Base-by-base conservation (phyloP, 1,140 invertebrate species). In the Drosophila jambulina region DNA sequence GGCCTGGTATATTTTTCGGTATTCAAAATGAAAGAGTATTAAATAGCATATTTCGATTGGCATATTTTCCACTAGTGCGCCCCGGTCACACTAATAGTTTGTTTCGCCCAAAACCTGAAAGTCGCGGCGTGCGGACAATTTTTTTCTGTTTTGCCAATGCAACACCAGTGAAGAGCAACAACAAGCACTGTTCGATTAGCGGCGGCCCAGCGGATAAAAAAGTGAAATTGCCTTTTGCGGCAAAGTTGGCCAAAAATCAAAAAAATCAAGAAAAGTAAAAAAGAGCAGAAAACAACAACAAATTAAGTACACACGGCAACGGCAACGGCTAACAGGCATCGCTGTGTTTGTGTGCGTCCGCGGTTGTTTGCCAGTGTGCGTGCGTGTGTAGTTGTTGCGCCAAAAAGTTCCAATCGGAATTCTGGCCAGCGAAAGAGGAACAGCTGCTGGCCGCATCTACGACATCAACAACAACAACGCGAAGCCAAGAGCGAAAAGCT, bases 221-320 rank as follows among this genome's bases (percentile, higher is more conserved):
- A 87, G 84, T 88, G 84, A 87, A 88, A 87, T 88, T 87, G 71
- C 80, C 80, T 84, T 88, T 88, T 88, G 84, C 77, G 84, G 85
- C 79, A 80, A 23, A n/a, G 53, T 38, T 56, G 53, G 53, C 34
- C 53, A 25, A 56, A 56, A 61, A 32, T 25, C 10, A 40, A 40
- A 84, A 59, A 62, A 63, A 70, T 17, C 15, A 67, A 59, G 46
- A 67, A n/a, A 75, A 51, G 32, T 40, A 10, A 34, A 54, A 43
- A 70, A 36, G 21, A 45, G 17, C 40, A 9, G 27, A 64, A 29
- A 45, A 60, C 32, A 78, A 60, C 46, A 80, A 75, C 36, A 65
- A 60, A 51, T 69, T 64, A 64, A 64, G 61, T 59, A 61, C 32
- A 42, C 32, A 63, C 60, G 57, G 40, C 23, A 62, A 63, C 60